Conservation (phyloP, 1,140 invertebrate genomes). For the Apolygus lucorum region DNA sequence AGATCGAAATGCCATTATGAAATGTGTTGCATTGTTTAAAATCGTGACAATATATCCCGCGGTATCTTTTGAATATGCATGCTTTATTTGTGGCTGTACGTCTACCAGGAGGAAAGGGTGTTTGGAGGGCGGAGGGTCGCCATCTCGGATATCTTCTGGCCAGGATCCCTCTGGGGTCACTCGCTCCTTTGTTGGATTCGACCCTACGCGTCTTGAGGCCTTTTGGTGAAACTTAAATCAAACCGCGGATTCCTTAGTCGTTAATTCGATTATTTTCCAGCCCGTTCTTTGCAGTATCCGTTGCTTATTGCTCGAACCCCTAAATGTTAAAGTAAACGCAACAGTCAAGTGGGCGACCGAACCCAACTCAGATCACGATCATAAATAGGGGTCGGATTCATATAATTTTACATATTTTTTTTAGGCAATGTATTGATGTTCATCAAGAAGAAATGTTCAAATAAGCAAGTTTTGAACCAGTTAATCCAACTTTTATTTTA, state of each 20-base stretch:
- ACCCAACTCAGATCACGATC: no score
- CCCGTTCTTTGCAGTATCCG: no score
- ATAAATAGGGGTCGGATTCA: no score
- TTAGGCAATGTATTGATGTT: no score
- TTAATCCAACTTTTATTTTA: no score
- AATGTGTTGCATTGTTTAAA: slow-evolving; percentile 17
- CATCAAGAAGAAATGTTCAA: no score
- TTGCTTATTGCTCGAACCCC: no score
- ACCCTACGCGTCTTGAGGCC: neutral
- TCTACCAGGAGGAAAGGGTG: neutral
- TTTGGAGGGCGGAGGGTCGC: neutral
- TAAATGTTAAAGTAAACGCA: no score
- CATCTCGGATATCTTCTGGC: neutral
- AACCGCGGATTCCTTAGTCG: slow-evolving; percentile 4
- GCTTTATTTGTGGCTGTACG: neutral
- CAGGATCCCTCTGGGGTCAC: neutral
- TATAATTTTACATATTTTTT: no score
- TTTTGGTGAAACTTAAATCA: neutral
- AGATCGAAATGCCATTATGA: slow-evolving; percentile 16
- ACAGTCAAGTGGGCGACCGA: no score
- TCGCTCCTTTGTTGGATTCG: neutral
- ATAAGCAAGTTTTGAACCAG: no score
- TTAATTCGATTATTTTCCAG: slow-evolving; percentile 1
- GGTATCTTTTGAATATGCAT: slow-evolving; percentile 16
- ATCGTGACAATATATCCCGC: slow-evolving; percentile 16